Base-by-base conservation (phyloP, 2,113 vertebrate genomes). In the Callithrix jacchus region DNA sequence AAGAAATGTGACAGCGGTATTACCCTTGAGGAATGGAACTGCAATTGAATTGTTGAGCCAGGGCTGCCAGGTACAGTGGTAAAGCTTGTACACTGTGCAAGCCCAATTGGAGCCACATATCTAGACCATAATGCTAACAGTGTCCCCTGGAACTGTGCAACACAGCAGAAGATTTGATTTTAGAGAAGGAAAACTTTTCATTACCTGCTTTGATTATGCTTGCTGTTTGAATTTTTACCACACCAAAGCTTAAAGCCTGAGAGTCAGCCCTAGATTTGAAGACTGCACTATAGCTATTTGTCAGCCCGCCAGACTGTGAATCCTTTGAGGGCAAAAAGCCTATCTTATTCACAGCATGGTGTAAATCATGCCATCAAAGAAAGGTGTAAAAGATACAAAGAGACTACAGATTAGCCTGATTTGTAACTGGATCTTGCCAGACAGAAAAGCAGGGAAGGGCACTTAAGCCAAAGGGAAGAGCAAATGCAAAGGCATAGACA, bases 401-500 rank as follows among this genome's bases (percentile, higher is more conserved):
- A 94, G 47, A 96, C 49, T 18, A 10, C 20, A 74, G 45, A 88
- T 80, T 73, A 83, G 40, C 42, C 61, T 83, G 82, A 87, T 27
- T 30, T 84, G 66, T 49, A 95, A 47, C n/a, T 81, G 85, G 35
- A 66, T 88, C 68, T 76, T 80, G 14, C 73, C 83, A 81, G 70
- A 80, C 32, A 83, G 54, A 96, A 97, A 94, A 88, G 42, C 56
- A 82, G 56, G 73, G 89, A 89, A 52, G 47, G 6, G 49, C 49
- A 86, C n/a, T 74, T 88, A 73, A 68, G 73, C 56, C 47, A 91
- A 96, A 88, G 82, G 82, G 56, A 95, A 61, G 32, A 82, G 77
- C 25, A 84, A 74, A 49, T 70, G 20, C 40, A 64, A 92, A 95
- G 17, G 23, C 42, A 77, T 30, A 35, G 0, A n/a, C 13, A 73